A percentile compares a stretch with the other conserved stretches of the same genome.
These are phyloP conservation scores for Arrhamphus sclerolepis DNA, from an alignment of 2,797 vertebrate species.

Conservation along the genomic window DNA sequence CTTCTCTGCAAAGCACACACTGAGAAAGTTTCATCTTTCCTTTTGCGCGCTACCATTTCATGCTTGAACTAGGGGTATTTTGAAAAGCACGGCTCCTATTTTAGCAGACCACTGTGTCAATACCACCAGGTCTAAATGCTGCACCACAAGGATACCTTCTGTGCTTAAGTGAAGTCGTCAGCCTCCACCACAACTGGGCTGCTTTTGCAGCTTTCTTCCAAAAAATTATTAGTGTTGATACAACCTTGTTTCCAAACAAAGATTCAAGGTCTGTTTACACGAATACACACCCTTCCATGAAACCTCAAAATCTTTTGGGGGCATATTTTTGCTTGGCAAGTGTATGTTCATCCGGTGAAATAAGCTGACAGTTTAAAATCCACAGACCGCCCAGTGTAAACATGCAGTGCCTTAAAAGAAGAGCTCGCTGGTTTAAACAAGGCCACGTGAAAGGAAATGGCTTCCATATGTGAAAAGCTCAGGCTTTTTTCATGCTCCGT, in stretches of 20 bases:
- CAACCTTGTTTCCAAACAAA: constrained; percentile 64
- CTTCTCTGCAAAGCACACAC: constrained; percentile 30
- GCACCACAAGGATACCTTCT: constrained; percentile 68
- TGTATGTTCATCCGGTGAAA: constrained; percentile 52
- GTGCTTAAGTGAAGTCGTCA: constrained; percentile 51
- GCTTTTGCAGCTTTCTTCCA: constrained; percentile 33
- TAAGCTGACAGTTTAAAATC: constrained; percentile 66
- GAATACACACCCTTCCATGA: constrained; percentile 35
- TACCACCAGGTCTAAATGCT: constrained; percentile 51
- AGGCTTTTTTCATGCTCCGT: constrained; percentile 43
- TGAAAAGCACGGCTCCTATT: constrained; percentile 47
- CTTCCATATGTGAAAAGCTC: constrained; percentile 77
- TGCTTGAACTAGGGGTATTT: constrained; percentile 54
- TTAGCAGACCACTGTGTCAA: constrained; percentile 62
- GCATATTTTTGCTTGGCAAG: constrained; percentile 59
- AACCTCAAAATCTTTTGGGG: constrained; percentile 46
- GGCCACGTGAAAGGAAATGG: constrained; percentile 78
- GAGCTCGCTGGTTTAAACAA: constrained; percentile 60
- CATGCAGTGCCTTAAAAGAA: constrained; percentile 64
- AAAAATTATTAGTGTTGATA: constrained; percentile 67
- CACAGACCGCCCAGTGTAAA: constrained; percentile 68
- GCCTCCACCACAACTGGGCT: constrained; percentile 36
- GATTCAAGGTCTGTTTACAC: constrained; percentile 53
- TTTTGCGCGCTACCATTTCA: constrained; percentile 36
- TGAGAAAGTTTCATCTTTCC: constrained; percentile 27